phyloP scores from a whole-genome alignment of 2,113 vertebrate species.

The Gallinago media region DNA sequence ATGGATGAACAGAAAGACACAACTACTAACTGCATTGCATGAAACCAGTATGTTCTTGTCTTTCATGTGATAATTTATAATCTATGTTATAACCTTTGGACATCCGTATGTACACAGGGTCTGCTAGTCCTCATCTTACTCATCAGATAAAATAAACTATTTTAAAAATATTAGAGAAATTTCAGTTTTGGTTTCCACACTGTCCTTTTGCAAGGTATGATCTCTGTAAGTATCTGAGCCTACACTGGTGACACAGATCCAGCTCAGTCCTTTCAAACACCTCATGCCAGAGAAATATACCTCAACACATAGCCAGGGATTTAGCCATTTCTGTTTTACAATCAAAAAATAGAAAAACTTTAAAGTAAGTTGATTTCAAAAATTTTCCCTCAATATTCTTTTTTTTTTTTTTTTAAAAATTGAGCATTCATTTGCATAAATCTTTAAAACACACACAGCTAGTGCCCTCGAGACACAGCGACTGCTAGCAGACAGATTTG shows the following conservation, averaged over 20 bases:
- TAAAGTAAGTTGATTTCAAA: neutral
- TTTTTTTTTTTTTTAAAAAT: neutral
- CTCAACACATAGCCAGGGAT: neutral
- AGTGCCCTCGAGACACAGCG: accelerated
- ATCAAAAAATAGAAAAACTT: neutral
- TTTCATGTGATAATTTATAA: neutral
- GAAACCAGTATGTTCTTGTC: neutral
- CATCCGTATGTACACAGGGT: neutral
- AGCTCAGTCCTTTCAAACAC: neutral
- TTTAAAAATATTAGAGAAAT: neutral
- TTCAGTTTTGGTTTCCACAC: neutral
- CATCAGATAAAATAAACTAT: neutral
- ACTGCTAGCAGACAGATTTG: neutral
- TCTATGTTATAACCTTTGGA: neutral
- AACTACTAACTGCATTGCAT: neutral
- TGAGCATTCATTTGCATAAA: neutral
- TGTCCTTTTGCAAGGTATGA: neutral
- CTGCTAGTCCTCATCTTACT: neutral
- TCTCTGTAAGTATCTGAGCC: neutral
- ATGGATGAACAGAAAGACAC: neutral
- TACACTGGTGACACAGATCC: accelerated
- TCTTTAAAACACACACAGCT: neutral
- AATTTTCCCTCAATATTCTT: neutral
- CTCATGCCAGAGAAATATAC: neutral
- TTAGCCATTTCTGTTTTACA: neutral